Evolutionary conservation across 2,797 vertebrate genomes (phyloP), one percentile per base, ranked within the genome.

Genomic region (Melanotaenia boesemani): DNA sequence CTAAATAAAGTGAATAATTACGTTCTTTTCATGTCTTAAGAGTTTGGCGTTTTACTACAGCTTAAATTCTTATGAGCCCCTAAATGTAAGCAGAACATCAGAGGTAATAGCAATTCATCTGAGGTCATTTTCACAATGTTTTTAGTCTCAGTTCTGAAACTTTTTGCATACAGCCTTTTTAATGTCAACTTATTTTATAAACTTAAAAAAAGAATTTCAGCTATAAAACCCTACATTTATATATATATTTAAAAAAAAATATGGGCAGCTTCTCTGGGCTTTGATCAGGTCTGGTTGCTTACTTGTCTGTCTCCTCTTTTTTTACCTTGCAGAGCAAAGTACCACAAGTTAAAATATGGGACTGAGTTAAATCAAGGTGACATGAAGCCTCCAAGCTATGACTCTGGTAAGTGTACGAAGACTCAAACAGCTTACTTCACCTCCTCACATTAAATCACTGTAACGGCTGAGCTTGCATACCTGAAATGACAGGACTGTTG

Each of bases 331-430:
- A 99, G 98, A 95, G 96, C 97, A 83, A 99, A 99, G 91, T 98
- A 97, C 92, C 97, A 99, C 93, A 99, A 99, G 90, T 95, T 99
- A 93, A 99, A 99, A 94, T 99, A 99, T 70, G 98, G 98, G 72
- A 98, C 97, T 26, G 98, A 99, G 83, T 93, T 99, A 90, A 98
- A 97, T 93, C 98, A 99, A 94, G 98, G 97, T 83, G 98, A 99
- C 90, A 94, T 99, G 96, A 99, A 99, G 85, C 97, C 98, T 77
- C 98, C 98, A 6, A 98, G 95, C 94, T 99, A 99, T 81, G 97
- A 99, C 95, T 98, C 97, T 57, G 98, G 98, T 99, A 97, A 96
- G 97, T 90, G 79, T 34, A 37, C 12, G 2, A 70, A 60, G 24
- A 7, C 70, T 61, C 56, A 13, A 68, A 60, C 26, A 5, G 58